phyloP scores from a whole-genome alignment of 53 echinoderm and acorn worm species.

The Holothuria leucospilota region DNA sequence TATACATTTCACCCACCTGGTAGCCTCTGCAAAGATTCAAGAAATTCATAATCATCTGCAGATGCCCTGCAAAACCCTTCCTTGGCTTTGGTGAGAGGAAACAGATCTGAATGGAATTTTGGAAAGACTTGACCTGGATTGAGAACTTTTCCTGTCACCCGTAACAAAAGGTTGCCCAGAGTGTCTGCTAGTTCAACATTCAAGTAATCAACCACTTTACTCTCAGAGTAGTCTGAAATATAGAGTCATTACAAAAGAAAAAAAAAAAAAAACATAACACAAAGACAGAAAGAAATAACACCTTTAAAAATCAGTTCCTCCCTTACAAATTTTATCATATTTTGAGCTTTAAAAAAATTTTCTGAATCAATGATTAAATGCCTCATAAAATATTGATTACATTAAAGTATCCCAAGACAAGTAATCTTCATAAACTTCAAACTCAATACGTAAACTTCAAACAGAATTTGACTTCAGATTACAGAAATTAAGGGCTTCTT shows the following conservation, averaged over 20 bases:
- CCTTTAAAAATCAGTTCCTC: too few species aligned
- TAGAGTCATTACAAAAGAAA: background rate
- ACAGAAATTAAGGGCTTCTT: too few species aligned
- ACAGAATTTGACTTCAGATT: too few species aligned
- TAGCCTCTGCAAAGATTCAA: too few species aligned
- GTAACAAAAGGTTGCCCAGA: conserved; percentile 86
- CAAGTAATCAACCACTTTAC: conserved; percentile 68
- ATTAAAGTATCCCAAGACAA: too few species aligned
- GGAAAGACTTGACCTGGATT: conserved; percentile 90
- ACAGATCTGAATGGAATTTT: conserved; percentile 71
- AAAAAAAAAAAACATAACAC: too few species aligned
- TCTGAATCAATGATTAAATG: too few species aligned
- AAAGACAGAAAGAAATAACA: background rate
- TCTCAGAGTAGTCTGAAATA: conserved; percentile 77
- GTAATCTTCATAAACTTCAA: too few species aligned
- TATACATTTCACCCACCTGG: conserved; percentile 2
- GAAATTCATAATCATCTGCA: background rate
- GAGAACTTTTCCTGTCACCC: conserved; percentile 76
- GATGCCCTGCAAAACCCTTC: background rate
- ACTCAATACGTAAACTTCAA: too few species aligned
- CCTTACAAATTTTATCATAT: too few species aligned
- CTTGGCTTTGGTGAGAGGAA: conserved; percentile 56
- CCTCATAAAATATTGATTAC: too few species aligned
- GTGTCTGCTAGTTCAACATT: conserved; percentile 92
- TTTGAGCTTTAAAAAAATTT: too few species aligned